Base-by-base conservation (phyloP, 1,140 invertebrate species). In the Saccostrea echinata region DNA sequence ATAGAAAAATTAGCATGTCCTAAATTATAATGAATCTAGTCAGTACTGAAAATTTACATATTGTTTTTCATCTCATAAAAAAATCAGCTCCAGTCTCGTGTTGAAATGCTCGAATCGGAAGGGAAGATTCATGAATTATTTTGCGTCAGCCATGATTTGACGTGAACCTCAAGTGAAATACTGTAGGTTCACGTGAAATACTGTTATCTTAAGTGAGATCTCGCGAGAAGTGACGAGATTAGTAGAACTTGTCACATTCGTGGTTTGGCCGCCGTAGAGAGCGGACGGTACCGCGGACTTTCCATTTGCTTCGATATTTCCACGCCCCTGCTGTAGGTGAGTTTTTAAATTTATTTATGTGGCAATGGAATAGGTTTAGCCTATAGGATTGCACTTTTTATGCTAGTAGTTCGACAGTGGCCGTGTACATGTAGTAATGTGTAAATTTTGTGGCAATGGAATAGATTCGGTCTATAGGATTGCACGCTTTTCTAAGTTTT, bases 211-310 rank as follows among this genome's bases (percentile, higher is more conserved):
- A 61, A 61, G 12, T 4, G 57, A 61, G 57, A 61, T 61, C 57
- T 61, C 57, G 57, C 57, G 57, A 61, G 57, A 61, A 61, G 57
- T 61, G 57, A 61, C 57, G 57, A 61, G 57, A 61, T 61, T n/a
- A 61, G 57, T 61, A 61, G 57, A 61, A 61, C 57, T 61, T 61
- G 57, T 61, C 57, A 61, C 57, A 61, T 61, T 9, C 57, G 57
- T 18, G 57, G 57, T 61, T 61, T 61, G 57, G 57, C 57, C 16
- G 57, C 43, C 43, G 57, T 13, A 61, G n/a, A 8, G 57, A n/a
- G 57, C 4, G 4, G 57, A 21, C 43, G 43, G 43, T 43, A 43
- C 43, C 43, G 43, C 43, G 9, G 43, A 43, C 43, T 43, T 43
- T 43, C 43, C 4, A 43, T 43, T 43, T 43, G 6, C 6, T 6